These are phyloP conservation scores for Coregonus clupeaformis DNA, from an alignment of 2,113 vertebrate genomes.

Conservation along the genomic window DNA sequence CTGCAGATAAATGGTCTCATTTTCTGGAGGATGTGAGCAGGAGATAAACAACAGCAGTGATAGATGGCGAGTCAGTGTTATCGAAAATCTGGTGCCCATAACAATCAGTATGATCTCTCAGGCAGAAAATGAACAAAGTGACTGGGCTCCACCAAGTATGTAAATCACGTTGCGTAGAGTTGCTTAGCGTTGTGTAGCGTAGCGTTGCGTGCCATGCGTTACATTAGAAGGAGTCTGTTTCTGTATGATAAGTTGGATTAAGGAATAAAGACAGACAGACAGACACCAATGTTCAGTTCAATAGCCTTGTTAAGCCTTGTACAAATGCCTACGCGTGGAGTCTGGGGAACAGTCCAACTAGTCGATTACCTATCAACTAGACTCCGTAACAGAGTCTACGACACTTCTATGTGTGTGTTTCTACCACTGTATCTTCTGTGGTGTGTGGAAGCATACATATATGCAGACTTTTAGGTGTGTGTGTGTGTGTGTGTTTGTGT, in stretches of 20 bases:
- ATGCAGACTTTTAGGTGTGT: background rate
- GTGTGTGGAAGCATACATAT: background rate
- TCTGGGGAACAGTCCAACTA: too few species aligned
- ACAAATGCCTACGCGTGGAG: too few species aligned
- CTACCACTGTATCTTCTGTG: background rate
- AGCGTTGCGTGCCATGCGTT: too few species aligned
- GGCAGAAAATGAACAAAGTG: conserved; percentile 67
- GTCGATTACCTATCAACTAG: too few species aligned
- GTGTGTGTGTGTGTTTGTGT: background rate
- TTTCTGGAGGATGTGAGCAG: conserved; percentile 48
- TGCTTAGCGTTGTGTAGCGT: too few species aligned
- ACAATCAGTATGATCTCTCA: conserved; percentile 61
- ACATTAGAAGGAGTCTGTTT: too few species aligned
- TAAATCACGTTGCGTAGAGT: conserved; percentile 25
- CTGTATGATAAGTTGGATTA: too few species aligned
- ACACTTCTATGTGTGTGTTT: background rate
- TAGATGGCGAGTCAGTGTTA: conserved; percentile 58
- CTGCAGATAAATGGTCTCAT: conserved; percentile 63
- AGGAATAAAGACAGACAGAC: too few species aligned
- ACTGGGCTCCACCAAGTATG: conserved; percentile 46
- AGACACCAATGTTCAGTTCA: too few species aligned
- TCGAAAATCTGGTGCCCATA: conserved; percentile 59
- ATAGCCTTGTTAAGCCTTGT: too few species aligned
- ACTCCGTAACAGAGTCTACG: background rate
- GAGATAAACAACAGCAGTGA: conserved; percentile 60